Percentiles rank a stretch among this genome's conserved stretches.
These are phyloP conservation scores for Dryocosmus kuriphilus DNA, from an alignment of 2,888 invertebrate genomes.

Conservation along the genomic window DNA sequence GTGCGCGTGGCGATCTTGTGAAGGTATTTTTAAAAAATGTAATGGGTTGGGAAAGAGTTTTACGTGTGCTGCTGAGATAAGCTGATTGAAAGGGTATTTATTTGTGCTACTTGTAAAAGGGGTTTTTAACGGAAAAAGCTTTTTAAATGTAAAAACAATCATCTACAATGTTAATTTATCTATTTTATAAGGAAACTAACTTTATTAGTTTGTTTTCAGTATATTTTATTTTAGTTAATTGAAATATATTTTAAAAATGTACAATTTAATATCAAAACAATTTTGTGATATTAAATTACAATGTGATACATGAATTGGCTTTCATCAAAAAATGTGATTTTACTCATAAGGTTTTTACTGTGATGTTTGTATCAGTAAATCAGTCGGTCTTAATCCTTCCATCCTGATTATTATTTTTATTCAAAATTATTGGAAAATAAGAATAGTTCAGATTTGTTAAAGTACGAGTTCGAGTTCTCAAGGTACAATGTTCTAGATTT, in stretches of 20 bases:
- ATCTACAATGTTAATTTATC: too few species aligned
- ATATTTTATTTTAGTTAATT: too few species aligned
- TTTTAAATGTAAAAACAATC: too few species aligned
- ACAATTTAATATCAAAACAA: too few species aligned
- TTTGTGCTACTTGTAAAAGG: too few species aligned
- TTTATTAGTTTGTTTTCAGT: too few species aligned
- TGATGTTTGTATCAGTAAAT: background rate
- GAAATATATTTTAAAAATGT: too few species aligned
- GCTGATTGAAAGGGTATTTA: background rate
- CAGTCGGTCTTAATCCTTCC: background rate
- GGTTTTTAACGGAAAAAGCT: too few species aligned
- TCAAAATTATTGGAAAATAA: background rate
- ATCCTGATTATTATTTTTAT: background rate
- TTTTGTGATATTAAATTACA: background rate
- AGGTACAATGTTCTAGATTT: too few species aligned
- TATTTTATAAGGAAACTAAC: too few species aligned
- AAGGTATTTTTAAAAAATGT: constrained; percentile 20
- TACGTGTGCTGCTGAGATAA: background rate
- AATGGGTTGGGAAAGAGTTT: background rate
- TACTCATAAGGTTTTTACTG: background rate
- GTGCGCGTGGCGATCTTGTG: constrained; percentile 1
- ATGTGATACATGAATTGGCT: background rate
- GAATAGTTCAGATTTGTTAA: background rate
- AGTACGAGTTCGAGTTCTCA: background rate
- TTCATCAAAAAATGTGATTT: background rate